A percentile compares a stretch with the other conserved stretches of the same genome.
phyloP scores from a whole-genome alignment of 2,888 invertebrate species.

The Polyommatus icarus region DNA sequence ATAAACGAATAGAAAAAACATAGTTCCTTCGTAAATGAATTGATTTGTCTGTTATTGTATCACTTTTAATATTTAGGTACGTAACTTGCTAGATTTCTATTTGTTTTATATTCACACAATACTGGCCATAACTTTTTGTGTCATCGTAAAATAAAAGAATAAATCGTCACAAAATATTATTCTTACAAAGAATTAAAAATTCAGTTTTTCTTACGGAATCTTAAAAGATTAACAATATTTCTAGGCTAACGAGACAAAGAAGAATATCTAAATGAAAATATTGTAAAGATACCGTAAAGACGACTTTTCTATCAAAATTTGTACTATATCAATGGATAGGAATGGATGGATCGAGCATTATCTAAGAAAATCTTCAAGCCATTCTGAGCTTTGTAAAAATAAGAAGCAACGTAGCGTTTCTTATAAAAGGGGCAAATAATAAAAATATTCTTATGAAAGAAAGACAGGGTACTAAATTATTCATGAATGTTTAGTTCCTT shows the following conservation, averaged over 20 bases:
- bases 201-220: neutral
- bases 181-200: neutral
- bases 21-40: too few species aligned
- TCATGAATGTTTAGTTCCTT: slow-evolving; percentile 51
- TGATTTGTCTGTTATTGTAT: too few species aligned
- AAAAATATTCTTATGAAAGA: slow-evolving; percentile 56
- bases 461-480: slow-evolving; percentile 52
- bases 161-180: too few species aligned
- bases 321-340: slow-evolving; percentile 40
- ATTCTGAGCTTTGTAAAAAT: slow-evolving; percentile 47
- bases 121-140: too few species aligned
- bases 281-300: slow-evolving; percentile 46
- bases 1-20: neutral
- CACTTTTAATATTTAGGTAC: too few species aligned
- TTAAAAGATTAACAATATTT: neutral
- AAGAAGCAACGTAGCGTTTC: slow-evolving; percentile 46
- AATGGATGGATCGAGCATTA: slow-evolving; percentile 42
- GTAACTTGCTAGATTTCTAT: too few species aligned
- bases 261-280: slow-evolving; percentile 46
- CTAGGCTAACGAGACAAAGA: neutral
- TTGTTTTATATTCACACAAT: too few species aligned
- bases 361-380: slow-evolving; percentile 42
- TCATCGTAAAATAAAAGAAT: too few species aligned
- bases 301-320: slow-evolving; percentile 47
- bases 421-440: slow-evolving; percentile 50